Base-by-base conservation (phyloP, 2,888 invertebrate genomes). In the Drosophila villosipedis region DNA sequence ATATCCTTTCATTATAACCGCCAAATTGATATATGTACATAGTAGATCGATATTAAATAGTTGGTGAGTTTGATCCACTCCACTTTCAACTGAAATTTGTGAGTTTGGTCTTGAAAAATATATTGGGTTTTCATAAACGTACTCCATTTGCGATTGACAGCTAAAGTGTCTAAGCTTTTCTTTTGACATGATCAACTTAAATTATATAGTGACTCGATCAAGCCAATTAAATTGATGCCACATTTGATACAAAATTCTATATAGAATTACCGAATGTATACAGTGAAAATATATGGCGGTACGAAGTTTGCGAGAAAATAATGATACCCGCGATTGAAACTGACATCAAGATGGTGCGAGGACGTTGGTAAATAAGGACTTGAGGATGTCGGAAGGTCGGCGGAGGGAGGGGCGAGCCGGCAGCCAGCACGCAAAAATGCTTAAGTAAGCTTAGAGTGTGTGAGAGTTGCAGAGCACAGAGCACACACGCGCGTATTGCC, bases 361-460 rank as follows among this genome's bases (percentile, higher is more conserved):
- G 22, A 31, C n/a, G 57, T 41, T 19, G 7, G 41, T 30, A 16
- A 22, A n/a, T 57, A 41, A 31, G 58, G 28, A 50, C 55, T 6
- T 50, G 22, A 55, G 39, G 16, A n/a, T 10, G 14, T 7, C 4
- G 22, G 28, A 16, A 22, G 57, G 6, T 12, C 4, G 12, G 14
- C 14, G 30, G 14, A 7, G 22, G 50, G 50, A 1, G 22, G n/a
- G 33, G 7, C 25, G 25, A 19, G 25, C 33, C 22, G 33, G 39
- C 67, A 62, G 76, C 67, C 66, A 76, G 75, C 74, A 73, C 70
- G 78, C 74, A 79, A 72, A 83, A 88, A 88, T 88, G 83, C 89
- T 85, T 85, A 85, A 85, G 83, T 82, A 82, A 78, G 89, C 88
- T 88, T 85, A 85, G 67, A 60, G 47, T 16, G 68, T 33, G 31